Conservation (phyloP, 2,797 vertebrate genomes). For the Pantherophis alleghaniensis region DNA sequence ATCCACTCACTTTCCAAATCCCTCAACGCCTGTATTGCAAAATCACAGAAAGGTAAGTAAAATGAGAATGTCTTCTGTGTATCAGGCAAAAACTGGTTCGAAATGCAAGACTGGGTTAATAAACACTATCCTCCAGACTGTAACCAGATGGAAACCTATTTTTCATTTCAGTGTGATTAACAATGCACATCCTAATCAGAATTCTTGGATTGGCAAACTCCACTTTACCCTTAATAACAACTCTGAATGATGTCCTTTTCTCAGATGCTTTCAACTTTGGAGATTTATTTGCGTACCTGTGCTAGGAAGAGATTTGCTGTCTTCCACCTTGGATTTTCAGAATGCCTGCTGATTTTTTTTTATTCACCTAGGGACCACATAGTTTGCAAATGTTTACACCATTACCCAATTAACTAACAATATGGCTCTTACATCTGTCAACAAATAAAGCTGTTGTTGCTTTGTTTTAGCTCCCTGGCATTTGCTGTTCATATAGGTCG, state of each 20-base stretch:
- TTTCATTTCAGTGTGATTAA: constrained; percentile 53
- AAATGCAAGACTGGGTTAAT: constrained; percentile 26
- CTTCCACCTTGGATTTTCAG: constrained; percentile 65
- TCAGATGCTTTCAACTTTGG: constrained; percentile 30
- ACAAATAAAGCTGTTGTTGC: constrained; percentile 98
- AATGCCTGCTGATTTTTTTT: constrained; percentile 63
- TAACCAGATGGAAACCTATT: constrained; percentile 54
- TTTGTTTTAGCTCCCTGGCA: constrained; percentile 78
- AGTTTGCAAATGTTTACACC: constrained; percentile 99
- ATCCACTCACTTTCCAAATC: constrained; percentile 42
- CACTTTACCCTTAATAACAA: constrained; percentile 38
- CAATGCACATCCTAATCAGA: constrained; percentile 26
- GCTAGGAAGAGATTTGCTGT: constrained; percentile 52
- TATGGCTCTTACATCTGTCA: constrained; percentile 97
- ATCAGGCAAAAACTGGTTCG: background rate
- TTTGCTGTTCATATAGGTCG: constrained; percentile 79
- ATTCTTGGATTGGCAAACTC: constrained; percentile 33
- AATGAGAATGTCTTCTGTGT: constrained; percentile 3
- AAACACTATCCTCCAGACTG: constrained; percentile 49
- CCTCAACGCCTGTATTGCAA: constrained; percentile 25
- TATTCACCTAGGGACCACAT: constrained; percentile 84
- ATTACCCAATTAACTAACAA: constrained; percentile 99
- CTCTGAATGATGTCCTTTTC: constrained; percentile 31
- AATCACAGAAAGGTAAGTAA: constrained; percentile 32
- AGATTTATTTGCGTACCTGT: constrained; percentile 56